These are phyloP conservation scores for Ceriagrion tenellum DNA, from an alignment of 2,888 invertebrate genomes.

Conservation along the genomic window DNA sequence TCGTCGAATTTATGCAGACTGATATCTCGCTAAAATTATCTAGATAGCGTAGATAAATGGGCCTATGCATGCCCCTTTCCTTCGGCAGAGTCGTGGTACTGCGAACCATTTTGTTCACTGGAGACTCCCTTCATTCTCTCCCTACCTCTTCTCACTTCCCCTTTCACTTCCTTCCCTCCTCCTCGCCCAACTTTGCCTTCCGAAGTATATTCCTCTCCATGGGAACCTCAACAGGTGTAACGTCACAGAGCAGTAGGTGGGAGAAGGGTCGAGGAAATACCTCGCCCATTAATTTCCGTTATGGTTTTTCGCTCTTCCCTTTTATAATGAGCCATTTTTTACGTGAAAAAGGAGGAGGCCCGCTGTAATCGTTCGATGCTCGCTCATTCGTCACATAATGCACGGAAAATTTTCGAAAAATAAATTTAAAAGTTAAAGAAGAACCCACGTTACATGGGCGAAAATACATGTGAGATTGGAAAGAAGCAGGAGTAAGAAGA, in stretches of 20 bases:
- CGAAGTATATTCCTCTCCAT: background rate
- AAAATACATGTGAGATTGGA: no score
- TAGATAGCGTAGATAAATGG: background rate
- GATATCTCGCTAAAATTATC: no score
- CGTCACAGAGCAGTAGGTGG: background rate
- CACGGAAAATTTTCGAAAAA: no score
- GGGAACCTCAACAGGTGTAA: conserved; percentile 52
- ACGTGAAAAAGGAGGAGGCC: background rate
- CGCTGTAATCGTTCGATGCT: background rate
- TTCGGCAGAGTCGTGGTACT: background rate
- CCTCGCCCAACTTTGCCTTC: no score
- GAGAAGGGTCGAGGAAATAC: background rate
- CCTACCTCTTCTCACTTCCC: background rate
- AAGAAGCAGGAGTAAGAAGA: no score
- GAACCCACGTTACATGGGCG: no score
- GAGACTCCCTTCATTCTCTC: background rate
- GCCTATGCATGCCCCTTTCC: background rate
- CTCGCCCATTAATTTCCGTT: conserved; percentile 42
- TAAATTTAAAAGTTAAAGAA: no score
- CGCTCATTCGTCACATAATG: background rate
- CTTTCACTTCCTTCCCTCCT: background rate
- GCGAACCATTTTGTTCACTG: conserved; percentile 10
- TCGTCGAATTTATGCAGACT: no score
- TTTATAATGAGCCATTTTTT: background rate
- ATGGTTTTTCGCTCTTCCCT: conserved; percentile 33